A percentile compares a stretch with the other conserved stretches of the same genome.
Conservation (phyloP, 1,140 invertebrate species). For the Ectropis grisescens region DNA sequence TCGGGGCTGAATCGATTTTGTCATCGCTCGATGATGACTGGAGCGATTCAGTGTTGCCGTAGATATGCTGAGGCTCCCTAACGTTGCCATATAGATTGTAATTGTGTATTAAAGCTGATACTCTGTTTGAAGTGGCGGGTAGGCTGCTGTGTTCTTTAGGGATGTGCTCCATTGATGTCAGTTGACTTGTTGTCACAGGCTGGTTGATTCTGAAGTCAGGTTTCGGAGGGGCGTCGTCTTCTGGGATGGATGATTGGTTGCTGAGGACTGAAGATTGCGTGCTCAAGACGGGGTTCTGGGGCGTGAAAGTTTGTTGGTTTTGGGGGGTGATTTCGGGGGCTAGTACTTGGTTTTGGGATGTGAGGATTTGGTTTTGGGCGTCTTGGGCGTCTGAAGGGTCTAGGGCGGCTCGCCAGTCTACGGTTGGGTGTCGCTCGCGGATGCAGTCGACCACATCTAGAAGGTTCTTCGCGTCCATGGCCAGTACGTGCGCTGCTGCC, state of each 20-base stretch:
- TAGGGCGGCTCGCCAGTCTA: slow-evolving; percentile 67
- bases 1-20: slow-evolving; percentile 43
- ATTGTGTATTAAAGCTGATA: slow-evolving; percentile 63
- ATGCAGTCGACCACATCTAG: slow-evolving; percentile 96
- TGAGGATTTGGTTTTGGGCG: slow-evolving; percentile 27
- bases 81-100: slow-evolving; percentile 65
- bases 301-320: slow-evolving; percentile 19
- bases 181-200: slow-evolving; percentile 50
- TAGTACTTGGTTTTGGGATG: slow-evolving; percentile 26
- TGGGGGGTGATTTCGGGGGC: too few relatives aligned
- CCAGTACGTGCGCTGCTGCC: slow-evolving; percentile 94
- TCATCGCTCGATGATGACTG: slow-evolving; percentile 42
- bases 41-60: slow-evolving; percentile 56
- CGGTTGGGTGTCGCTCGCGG: slow-evolving; percentile 79
- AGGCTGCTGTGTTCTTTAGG: slow-evolving; percentile 61
- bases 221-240: slow-evolving; percentile 36
- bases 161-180: too few relatives aligned
- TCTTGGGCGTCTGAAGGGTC: slow-evolving; percentile 7
- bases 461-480: slow-evolving; percentile 97
- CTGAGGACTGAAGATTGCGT: slow-evolving; percentile 10
- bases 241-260: slow-evolving; percentile 28
- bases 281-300: slow-evolving; percentile 24
- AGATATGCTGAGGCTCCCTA: slow-evolving; percentile 55
- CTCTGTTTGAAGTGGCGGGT: slow-evolving; percentile 51
- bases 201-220: slow-evolving; percentile 66